Base-by-base conservation (phyloP, 2,888 invertebrate genomes). In the Chamaedrilus cognettii region DNA sequence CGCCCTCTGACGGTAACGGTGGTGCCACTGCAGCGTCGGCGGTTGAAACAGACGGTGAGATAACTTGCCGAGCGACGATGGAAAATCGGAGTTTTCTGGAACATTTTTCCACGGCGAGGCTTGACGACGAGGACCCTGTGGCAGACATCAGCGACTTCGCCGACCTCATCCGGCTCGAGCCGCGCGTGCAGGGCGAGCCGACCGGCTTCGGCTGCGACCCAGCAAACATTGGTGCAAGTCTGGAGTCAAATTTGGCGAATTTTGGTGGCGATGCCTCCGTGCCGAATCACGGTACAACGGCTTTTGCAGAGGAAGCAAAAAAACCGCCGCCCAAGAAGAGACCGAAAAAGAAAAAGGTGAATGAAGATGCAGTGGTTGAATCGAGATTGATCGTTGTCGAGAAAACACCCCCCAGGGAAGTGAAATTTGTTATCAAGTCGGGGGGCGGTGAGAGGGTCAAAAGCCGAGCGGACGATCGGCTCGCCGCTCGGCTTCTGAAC, bases 151-250 rank as follows among this genome's bases (percentile, higher is more conserved):
- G 59, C 15, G 68, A 68, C 34, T 68, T 68, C 50, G 64, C 68
- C 1, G 68, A 68, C 55, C 61, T 68, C 23, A 68, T 68, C 33
- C 68, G 68, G n/a, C 64, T 68, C 51, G 64, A 64, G 31, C 68
- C 68, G n/a, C 7, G 19, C 55, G 23, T 26, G 28, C 7, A 7
- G 11, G 15, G 15, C 11, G 15, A 7, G 11, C 11, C 11, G 7
- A 26, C 26, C 7, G 19, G 19, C 11, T n/a, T n/a, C n/a, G n/a
- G n/a, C n/a, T n/a, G n/a, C n/a, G n/a, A n/a, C n/a, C 42, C 42
- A 19, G 42, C 7, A 42, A 7, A 42, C 11, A 7, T 19, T 7
- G 42, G 7, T 11, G 42, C 42, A 11, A 19, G 11, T 42, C 11
- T 7, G 19, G 42, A 42, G 42, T 19, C 42, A 42, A 19, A 11